Base-by-base conservation (phyloP, 2,113 vertebrate genomes). In the Lampris megalopsis region DNA sequence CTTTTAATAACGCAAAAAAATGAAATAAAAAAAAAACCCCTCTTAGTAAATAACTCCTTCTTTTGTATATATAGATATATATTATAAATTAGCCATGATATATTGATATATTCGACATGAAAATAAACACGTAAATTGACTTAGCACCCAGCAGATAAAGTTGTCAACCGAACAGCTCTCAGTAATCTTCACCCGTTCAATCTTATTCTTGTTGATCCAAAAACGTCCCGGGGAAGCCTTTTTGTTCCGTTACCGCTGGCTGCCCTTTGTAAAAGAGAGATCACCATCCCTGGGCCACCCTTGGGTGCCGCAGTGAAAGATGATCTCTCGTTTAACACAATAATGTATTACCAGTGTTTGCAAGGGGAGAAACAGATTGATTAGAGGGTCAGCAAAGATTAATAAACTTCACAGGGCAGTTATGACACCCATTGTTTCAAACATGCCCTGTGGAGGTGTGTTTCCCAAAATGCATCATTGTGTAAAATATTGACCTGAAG, bases 401-500 rank as follows among this genome's bases (percentile, higher is more conserved):
- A 95, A 97, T 97, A 97, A 94, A 90, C 83, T 85, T 90, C 91
- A 93, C 93, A 88, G 95, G 94, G 94, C 88, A 96, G 92, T 96
- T 96, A 94, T 96, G 95, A 95, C 95, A 96, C 88, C 92, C 92
- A 96, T 96, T 97, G 96, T 97, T 97, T 96, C 94, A 94, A 92
- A 93, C 91, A 87, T 93, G 91, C 88, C 92, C 93, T 90, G 89
- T 89, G 94, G 93, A 95, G 91, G 87, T 94, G 93, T 93, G 92
- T 92, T 94, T 95, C 89, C 93, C 94, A 96, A 98, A 97, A 97
- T 95, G 94, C 93, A 96, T 96, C 94, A 94, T 91, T 95, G 94
- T 96, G 95, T 96, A 98, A 97, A 96, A 97, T 97, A 97, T 96
- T 96, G 95, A 96, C 95, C 94, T 94, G 86, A 89, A 94, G 92